These are phyloP conservation scores for Kryptolebias marmoratus DNA, from an alignment of 2,113 vertebrate species.

Conservation along the genomic window DNA sequence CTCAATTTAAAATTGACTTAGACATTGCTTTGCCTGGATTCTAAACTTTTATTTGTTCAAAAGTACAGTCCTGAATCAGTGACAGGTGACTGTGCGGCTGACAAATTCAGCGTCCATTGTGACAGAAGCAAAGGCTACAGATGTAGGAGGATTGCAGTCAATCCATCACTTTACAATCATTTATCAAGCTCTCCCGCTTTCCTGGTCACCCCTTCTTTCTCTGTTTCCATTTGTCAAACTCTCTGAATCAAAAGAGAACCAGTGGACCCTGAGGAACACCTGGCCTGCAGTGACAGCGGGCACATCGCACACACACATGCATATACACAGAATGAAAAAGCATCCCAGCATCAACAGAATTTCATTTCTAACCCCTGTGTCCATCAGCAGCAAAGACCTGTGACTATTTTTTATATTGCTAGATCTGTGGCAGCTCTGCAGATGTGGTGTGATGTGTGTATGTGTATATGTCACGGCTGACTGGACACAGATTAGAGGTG, in stretches of 20 bases:
- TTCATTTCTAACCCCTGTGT: slow-evolving; percentile 67
- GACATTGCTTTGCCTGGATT: neutral
- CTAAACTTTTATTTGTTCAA: neutral
- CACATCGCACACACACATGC: slow-evolving; percentile 27
- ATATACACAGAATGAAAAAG: slow-evolving; percentile 31
- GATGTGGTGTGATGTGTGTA: slow-evolving; percentile 22
- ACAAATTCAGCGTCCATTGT: slow-evolving; percentile 30
- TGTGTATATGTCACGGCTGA: slow-evolving; percentile 70
- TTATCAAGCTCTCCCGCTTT: slow-evolving; percentile 59
- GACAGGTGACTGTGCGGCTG: slow-evolving; percentile 7
- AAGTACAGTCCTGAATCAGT: slow-evolving; percentile 2
- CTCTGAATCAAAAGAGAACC: slow-evolving; percentile 71
- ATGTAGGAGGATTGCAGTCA: slow-evolving; percentile 56
- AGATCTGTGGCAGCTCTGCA: slow-evolving; percentile 52
- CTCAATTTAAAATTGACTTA: neutral
- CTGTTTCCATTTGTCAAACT: slow-evolving; percentile 70
- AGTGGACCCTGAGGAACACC: slow-evolving; percentile 73
- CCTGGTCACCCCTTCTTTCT: neutral
- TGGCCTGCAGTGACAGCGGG: slow-evolving; percentile 61
- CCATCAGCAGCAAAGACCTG: slow-evolving; percentile 66
- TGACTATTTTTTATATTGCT: slow-evolving; percentile 74
- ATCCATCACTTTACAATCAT: slow-evolving; percentile 73
- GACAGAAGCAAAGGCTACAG: slow-evolving; percentile 39
- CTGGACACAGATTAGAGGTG: slow-evolving; percentile 79
- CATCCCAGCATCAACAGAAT: slow-evolving; percentile 59